A percentile compares a stretch with the other conserved stretches of the same genome.
Conservation (phyloP, 2,113 vertebrate species). For the Stercorarius parasiticus region DNA sequence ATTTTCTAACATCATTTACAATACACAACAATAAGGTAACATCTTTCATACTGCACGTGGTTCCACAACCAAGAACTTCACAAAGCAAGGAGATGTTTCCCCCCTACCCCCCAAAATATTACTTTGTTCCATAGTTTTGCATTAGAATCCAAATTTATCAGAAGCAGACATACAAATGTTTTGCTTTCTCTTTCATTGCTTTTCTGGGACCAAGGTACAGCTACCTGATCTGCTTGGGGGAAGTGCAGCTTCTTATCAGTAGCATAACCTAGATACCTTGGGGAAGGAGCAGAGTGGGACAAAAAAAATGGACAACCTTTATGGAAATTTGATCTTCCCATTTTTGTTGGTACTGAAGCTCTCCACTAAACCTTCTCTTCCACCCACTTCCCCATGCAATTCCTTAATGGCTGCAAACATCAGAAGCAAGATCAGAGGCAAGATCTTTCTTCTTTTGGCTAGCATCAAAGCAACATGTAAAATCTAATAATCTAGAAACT, state of each 20-base stretch:
- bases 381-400: not conserved
- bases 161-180: not conserved
- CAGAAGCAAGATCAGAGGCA: not conserved
- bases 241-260: not conserved
- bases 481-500: slow-evolving; percentile 1
- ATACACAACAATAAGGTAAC: not conserved
- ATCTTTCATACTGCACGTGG: not conserved
- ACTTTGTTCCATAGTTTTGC: not conserved
- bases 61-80: not conserved
- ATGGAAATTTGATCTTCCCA: not conserved
- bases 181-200: not conserved
- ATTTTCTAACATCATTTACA: not conserved
- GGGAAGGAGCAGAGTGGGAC: not conserved
- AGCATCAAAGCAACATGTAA: slow-evolving; percentile 10
- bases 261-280: not conserved
- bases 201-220: not conserved
- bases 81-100: not conserved
- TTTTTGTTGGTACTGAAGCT: not conserved
- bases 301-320: not conserved
- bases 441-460: not conserved
- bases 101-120: not conserved
- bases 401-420: not conserved
- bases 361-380: not conserved
- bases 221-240: not conserved
- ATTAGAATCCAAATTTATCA: not conserved